phyloP scores from a whole-genome alignment of 2,888 invertebrate genomes.

The Ectropis crepuscularia region DNA sequence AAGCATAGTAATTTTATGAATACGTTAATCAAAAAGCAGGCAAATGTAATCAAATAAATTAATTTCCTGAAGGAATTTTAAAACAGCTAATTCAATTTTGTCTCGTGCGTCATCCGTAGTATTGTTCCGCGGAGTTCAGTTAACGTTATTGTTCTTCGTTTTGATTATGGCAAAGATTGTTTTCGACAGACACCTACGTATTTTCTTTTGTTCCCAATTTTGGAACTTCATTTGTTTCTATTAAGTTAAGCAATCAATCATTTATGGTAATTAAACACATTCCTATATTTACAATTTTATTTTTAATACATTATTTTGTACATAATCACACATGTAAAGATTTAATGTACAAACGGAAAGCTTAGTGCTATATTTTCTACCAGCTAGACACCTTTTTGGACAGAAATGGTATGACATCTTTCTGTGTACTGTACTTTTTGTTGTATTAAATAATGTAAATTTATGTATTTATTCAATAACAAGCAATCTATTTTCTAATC shows the following conservation, averaged over 20 bases:
- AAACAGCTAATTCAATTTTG: conserved; percentile 10
- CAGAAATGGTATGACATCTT: too few relatives aligned
- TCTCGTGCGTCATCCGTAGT: conserved; percentile 2
- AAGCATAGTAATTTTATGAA: too few relatives aligned
- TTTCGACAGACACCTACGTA: conserved; percentile 18
- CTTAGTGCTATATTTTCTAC: too few relatives aligned
- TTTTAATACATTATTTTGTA: too few relatives aligned
- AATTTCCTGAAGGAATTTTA: background rate
- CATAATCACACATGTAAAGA: too few relatives aligned
- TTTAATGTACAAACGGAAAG: too few relatives aligned
- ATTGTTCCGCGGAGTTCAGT: conserved; percentile 3
- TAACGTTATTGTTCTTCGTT: conserved; percentile 19
- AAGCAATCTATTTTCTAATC: too few relatives aligned
- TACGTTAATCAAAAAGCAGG: too few relatives aligned
- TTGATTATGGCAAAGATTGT: conserved; percentile 23
- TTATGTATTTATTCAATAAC: too few relatives aligned
- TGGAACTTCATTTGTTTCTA: conserved; percentile 19
- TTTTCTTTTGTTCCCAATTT: conserved; percentile 8
- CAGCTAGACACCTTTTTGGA: too few relatives aligned
- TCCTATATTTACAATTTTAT: background rate
- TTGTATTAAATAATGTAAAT: too few relatives aligned
- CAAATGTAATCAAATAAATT: background rate
- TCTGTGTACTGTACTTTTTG: too few relatives aligned
- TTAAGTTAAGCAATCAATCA: conserved; percentile 16
- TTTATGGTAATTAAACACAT: conserved; percentile 3